Base-by-base conservation (phyloP, 2,888 invertebrate genomes). In the Synanthedon vespiformis region DNA sequence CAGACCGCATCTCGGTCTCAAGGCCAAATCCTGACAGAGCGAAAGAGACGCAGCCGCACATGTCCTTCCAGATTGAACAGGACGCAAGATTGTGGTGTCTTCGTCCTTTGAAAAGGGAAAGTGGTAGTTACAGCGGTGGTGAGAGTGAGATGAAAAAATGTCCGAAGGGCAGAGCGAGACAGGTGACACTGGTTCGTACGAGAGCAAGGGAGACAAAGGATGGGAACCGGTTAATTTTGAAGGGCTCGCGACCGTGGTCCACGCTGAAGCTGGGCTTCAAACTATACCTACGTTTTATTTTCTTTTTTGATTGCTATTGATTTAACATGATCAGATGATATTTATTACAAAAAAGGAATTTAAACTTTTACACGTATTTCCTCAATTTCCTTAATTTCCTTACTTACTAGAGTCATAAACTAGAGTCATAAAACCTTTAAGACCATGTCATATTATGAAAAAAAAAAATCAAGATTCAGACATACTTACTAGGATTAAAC, bases 51-150 rank as follows among this genome's bases (percentile, higher is more conserved):
- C 44, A 61, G 1, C 64, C 67, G 75, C 49, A 5, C 52, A 52
- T 14, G 12, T 2, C 40, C 11, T 0, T 12, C 14, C 48, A 0
- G 63, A 2, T 8, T 2, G 61, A 83, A 22, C 61, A 61, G 56
- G 79, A 80, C 51, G 49, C 41, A 41, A 48, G 40, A 63, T 52
- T 57, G 58, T 61, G 65, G 77, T 77, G 81, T 82, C 84, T 86
- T 86, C 87, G 86, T 85, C 84, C 85, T 85, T 86, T 86, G 72
- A 85, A 87, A 86, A 87, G 85, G 87, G 87, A 87, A 87, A 86
- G 87, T 87, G 84, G 78, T 82, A 78, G 73, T 77, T 70, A 67
- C 60, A 69, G 70, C 77, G 70, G 68, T 72, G 76, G 86, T 71
- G 78, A 84, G 86, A 85, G 86, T 85, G 86, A 84, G 86, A 86